Conservation (phyloP, 2,888 invertebrate genomes). For the Asteroscopus sphinx region DNA sequence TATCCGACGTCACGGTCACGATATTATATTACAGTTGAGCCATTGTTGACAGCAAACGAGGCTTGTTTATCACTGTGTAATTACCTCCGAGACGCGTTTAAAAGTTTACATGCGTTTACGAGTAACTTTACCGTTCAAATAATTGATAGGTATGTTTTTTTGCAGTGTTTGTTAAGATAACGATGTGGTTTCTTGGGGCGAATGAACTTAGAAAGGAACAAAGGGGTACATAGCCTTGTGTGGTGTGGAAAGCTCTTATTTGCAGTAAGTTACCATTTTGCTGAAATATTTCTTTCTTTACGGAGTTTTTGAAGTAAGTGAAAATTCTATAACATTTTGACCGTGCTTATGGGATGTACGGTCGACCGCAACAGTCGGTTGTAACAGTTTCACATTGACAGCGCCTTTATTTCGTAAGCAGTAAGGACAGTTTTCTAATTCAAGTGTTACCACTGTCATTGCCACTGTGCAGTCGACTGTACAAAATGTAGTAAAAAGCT, state of each 20-base stretch:
- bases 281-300: no score
- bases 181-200: background rate
- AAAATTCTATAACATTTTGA: no score
- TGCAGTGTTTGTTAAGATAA: slow-evolving; percentile 32
- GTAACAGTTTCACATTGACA: no score
- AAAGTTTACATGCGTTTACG: slow-evolving; percentile 27
- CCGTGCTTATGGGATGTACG: no score
- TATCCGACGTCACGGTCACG: slow-evolving; percentile 35
- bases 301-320: no score
- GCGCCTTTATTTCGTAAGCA: no score
- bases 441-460: no score
- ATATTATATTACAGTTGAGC: slow-evolving; percentile 10
- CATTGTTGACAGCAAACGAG: slow-evolving; percentile 27
- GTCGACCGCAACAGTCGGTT: no score
- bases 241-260: slow-evolving; percentile 11
- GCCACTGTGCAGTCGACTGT: no score
- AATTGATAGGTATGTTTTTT: no score
- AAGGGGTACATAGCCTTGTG: slow-evolving; percentile 11
- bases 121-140: slow-evolving; percentile 9
- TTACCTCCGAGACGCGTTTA: slow-evolving; percentile 24
- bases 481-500: no score
- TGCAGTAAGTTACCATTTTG: background rate
- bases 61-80: slow-evolving; percentile 4
- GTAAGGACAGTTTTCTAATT: no score
- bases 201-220: slow-evolving; percentile 32